Evolutionary conservation across 2,797 vertebrate species (phyloP).

Genomic region (Acanthornis magna): DNA sequence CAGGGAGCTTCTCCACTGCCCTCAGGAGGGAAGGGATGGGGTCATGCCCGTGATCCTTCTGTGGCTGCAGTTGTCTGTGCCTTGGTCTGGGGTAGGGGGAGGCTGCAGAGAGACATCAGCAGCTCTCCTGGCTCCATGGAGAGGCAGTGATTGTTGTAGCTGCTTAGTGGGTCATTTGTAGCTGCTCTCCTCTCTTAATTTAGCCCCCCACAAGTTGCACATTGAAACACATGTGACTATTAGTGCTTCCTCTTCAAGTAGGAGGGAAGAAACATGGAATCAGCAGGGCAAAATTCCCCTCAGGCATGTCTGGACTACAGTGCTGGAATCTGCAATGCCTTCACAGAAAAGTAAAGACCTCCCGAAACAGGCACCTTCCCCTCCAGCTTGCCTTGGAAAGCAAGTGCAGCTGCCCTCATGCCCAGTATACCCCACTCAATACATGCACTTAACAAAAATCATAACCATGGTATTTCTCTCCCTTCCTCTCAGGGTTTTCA

Average conservation of each 20-base stretch:
- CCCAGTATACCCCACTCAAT: background rate
- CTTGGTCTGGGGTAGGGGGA: background rate
- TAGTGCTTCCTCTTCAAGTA: background rate
- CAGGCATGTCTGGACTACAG: background rate
- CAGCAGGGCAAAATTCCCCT: background rate
- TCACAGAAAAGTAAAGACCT: background rate
- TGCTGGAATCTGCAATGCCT: background rate
- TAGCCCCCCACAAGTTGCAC: background rate
- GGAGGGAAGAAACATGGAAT: background rate
- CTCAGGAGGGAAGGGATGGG: background rate
- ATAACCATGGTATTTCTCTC: background rate
- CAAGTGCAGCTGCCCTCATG: background rate
- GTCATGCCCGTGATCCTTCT: background rate
- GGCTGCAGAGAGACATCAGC: background rate
- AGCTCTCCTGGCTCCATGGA: background rate
- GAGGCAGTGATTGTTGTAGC: background rate
- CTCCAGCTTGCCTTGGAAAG: background rate
- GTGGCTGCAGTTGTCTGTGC: background rate
- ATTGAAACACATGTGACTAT: background rate
- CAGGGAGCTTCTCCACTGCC: background rate
- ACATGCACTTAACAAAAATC: background rate
- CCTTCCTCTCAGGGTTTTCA: background rate
- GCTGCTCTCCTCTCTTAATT: background rate
- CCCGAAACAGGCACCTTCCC: accelerated
- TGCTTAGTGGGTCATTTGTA: background rate